Base-by-base conservation (phyloP, 2,113 vertebrate species). In the Sorex araneus region DNA sequence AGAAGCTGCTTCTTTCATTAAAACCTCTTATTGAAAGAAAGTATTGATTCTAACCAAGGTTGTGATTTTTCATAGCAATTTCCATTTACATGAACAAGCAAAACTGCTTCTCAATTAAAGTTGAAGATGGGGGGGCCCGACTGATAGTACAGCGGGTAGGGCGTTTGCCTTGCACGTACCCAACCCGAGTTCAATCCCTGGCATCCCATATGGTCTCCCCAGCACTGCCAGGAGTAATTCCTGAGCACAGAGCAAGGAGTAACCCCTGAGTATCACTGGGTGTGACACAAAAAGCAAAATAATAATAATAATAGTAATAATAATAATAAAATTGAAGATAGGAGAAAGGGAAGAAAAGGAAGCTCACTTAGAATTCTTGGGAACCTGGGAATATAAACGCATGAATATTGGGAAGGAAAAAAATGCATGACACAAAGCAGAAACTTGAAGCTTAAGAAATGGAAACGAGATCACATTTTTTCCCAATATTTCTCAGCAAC, bases 301-400 rank as follows among this genome's bases (percentile, higher is more conserved):
- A n/a, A n/a, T n/a, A n/a, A n/a, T n/a, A n/a, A n/a, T n/a, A n/a
- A n/a, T n/a, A n/a, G n/a, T n/a, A n/a, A n/a, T n/a, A n/a, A n/a
- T n/a, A n/a, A n/a, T n/a, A 25, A 40, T 76, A 45, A n/a, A 88
- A 85, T 76, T 91, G 66, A 63, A 40, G 50, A 54, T 23, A 27
- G 3, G 36, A 28, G 9, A 5, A 2, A n/a, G 27, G 45, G 28
- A 45, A 66, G 73, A 47, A 34, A 23, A 2, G 11, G 47, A 32
- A n/a, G 6, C n/a, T 92, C 40, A 80, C 36, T 50, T 40, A 15
- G 64, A 84, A 87, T 73, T 45, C 40, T n/a, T 32, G 27, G 70
- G 78, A 75, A 75, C 71, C 66, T 67, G 23, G 10, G 40, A 78
- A 78, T 9, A 75, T 45, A 64, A 84, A 87, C 10, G 18, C 30